Evolutionary conservation across 1,140 invertebrate genomes (phyloP).

Genomic region (Saccostrea echinata): DNA sequence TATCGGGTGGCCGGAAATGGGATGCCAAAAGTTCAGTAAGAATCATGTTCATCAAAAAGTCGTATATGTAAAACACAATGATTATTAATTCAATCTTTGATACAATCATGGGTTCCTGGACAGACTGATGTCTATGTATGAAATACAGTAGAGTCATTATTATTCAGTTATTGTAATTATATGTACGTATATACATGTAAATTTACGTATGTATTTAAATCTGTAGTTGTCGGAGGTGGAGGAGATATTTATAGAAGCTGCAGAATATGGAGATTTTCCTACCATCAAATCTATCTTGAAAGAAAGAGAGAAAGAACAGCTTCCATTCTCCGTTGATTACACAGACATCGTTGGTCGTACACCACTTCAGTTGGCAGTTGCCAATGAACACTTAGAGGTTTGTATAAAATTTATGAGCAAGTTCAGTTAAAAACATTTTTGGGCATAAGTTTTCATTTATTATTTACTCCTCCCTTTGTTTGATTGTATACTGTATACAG

Average conservation of each 20-base stretch:
- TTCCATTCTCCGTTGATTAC: constrained; percentile 71
- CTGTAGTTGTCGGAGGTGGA: constrained; percentile 69
- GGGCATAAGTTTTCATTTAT: too few species aligned
- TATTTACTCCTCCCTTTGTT: too few species aligned
- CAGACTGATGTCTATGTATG: neutral
- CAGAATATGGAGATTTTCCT: constrained; percentile 76
- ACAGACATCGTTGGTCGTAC: constrained; percentile 76
- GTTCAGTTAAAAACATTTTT: too few species aligned
- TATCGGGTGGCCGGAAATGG: neutral
- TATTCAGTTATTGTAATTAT: neutral
- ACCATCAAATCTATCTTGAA: constrained; percentile 72
- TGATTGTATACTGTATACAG: too few species aligned
- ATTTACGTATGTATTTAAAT: neutral
- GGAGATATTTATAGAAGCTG: constrained; percentile 74
- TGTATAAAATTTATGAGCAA: neutral
- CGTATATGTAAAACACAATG: too few species aligned
- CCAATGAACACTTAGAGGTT: constrained; percentile 77
- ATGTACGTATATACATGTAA: neutral
- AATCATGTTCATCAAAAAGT: too few species aligned
- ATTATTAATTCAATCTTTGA: too few species aligned
- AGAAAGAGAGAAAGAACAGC: constrained; percentile 63
- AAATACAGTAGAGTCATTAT: neutral
- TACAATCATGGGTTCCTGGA: neutral
- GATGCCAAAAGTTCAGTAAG: constrained; percentile 10
- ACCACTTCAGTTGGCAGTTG: constrained; percentile 74